These are phyloP conservation scores for Odontomyia ornata DNA, from an alignment of 2,888 invertebrate genomes.

Conservation along the genomic window DNA sequence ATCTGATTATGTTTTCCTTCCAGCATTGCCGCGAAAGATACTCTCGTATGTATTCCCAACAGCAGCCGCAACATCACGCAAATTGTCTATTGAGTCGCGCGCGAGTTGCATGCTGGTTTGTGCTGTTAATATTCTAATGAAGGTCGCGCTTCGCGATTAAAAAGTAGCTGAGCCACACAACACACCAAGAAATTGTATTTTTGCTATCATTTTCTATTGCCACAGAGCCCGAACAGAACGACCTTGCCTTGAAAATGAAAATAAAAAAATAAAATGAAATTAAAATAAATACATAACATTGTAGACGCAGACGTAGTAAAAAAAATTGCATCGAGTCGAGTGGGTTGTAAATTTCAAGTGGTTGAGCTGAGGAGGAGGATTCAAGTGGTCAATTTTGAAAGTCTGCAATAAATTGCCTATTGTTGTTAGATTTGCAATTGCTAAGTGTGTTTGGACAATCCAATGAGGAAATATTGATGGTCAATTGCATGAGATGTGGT, in stretches of 20 bases:
- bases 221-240: too few species aligned
- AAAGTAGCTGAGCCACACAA: background rate
- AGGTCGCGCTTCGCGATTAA: slow-evolving; percentile 14
- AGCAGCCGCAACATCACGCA: slow-evolving; percentile 8
- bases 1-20: slow-evolving; percentile 28
- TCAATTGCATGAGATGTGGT: too few species aligned
- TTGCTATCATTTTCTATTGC: background rate
- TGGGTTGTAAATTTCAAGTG: background rate
- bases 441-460: background rate
- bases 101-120: background rate
- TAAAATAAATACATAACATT: background rate
- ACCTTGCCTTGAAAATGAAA: slow-evolving; percentile 20
- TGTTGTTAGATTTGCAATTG: too few species aligned
- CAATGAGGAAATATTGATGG: background rate
- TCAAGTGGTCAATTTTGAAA: background rate
- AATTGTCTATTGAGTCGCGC: slow-evolving; percentile 15
- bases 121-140: slow-evolving; percentile 19
- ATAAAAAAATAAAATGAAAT: background rate
- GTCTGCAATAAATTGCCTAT: background rate
- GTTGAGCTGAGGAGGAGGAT: background rate
- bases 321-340: background rate
- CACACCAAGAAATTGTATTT: background rate
- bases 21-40: background rate
- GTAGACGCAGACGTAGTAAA: background rate
- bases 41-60: background rate